These are phyloP conservation scores for Lipotes vexillifer DNA, from an alignment of 2,113 vertebrate genomes.

Conservation along the genomic window DNA sequence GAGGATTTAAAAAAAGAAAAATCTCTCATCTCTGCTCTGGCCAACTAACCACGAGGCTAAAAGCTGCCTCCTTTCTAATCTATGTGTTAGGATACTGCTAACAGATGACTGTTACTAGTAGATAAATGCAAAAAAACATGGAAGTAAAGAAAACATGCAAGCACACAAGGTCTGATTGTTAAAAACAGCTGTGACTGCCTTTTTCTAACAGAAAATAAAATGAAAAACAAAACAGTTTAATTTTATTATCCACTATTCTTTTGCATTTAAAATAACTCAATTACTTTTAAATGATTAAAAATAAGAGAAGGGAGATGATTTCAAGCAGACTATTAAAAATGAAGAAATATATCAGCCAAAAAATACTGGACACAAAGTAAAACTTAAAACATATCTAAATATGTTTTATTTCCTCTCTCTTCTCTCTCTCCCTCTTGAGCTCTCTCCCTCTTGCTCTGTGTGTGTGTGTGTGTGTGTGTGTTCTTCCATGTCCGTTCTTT, in stretches of 20 bases:
- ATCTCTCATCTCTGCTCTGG: constrained; percentile 77
- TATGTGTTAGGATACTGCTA: constrained; percentile 73
- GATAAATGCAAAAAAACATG: constrained; percentile 71
- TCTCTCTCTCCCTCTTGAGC: background rate
- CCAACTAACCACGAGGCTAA: constrained; percentile 76
- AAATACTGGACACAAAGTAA: background rate
- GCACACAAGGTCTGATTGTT: constrained; percentile 47
- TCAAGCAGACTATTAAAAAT: background rate
- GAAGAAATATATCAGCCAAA: background rate
- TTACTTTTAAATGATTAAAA: constrained; percentile 26
- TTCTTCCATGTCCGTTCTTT: background rate
- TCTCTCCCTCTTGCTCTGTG: background rate
- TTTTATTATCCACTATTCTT: background rate
- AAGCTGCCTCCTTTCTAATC: constrained; percentile 75
- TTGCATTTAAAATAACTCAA: constrained; percentile 11
- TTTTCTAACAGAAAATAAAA: constrained; percentile 55
- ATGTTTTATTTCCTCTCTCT: background rate
- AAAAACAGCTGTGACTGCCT: constrained; percentile 25
- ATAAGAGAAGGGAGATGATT: background rate
- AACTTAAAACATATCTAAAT: constrained; percentile 12
- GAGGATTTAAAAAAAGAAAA: constrained; percentile 46
- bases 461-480: background rate
- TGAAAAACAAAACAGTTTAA: background rate
- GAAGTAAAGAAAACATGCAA: constrained; percentile 59
- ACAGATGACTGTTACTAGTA: constrained; percentile 64